These are phyloP conservation scores for Hemaris fuciformis DNA, from an alignment of 2,888 invertebrate genomes.

Conservation along the genomic window DNA sequence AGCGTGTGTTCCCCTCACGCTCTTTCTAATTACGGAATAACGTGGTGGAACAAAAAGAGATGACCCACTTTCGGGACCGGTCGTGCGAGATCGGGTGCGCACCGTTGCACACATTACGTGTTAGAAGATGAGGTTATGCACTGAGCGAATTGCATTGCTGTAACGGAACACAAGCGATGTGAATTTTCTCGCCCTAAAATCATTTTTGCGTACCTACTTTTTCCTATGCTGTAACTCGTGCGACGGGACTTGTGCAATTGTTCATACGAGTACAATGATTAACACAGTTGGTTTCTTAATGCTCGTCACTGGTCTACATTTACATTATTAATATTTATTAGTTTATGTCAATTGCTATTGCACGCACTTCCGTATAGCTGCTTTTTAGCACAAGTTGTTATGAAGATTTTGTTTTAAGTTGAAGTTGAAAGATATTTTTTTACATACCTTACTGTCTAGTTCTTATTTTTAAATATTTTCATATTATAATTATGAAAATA, in stretches of 20 bases:
- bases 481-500: no score
- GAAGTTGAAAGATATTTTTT: no score
- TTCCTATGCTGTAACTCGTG: conserved; percentile 63
- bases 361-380: not conserved
- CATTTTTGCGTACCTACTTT: conserved; percentile 70
- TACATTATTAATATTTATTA: not conserved
- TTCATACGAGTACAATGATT: conserved; percentile 39
- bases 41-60: conserved; percentile 80
- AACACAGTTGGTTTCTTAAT: conserved; percentile 10
- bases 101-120: conserved; percentile 79
- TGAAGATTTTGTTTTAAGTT: no score
- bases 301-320: conserved; percentile 4
- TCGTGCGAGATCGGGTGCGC: conserved; percentile 78
- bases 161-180: conserved; percentile 75
- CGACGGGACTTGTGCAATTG: conserved; percentile 62
- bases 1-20: conserved; percentile 44
- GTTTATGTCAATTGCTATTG: not conserved
- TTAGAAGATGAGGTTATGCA: conserved; percentile 77
- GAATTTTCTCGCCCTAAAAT: conserved; percentile 79
- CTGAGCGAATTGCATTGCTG: conserved; percentile 54
- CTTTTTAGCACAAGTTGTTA: not conserved
- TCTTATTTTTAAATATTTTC: no score
- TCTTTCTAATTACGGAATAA: conserved; percentile 79
- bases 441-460: no score
- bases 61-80: conserved; percentile 79